Evolutionary conservation across 23 tunicate genomes (phyloP), one percentile per base, ranked within the genome.

Genomic region (Diplosoma virens): DNA sequence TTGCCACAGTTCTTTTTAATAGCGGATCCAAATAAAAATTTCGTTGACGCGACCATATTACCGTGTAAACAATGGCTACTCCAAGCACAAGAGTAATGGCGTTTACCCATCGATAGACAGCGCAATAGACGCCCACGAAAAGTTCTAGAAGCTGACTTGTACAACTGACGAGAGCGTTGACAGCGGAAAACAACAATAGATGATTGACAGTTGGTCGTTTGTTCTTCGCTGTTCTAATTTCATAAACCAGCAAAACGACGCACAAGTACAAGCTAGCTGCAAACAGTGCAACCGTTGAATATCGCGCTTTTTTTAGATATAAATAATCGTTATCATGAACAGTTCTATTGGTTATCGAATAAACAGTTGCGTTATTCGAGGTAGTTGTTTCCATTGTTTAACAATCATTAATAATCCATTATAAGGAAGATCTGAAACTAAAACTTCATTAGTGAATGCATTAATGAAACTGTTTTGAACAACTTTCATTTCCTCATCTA

Each of bases 21-120:
- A 71, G 25, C 33, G 59, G 77, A 18, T 71, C 58, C 11, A 33
- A 45, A 58, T 71, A 71, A 33, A 71, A 71, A 6, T 71, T 41
- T 41, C 77, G 41, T 24, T 71, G 77, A 1, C 77, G 58, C 3
- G 30, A 18, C 77, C 77, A 71, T 1, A 71, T 24, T 0, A 47
- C 46, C 1, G 77, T 71, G 77, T 71, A 71, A 24, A 71, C 47
- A 24, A 47, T 24, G 9, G 30, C 30, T 1, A 24, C 14, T 30
- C 77, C 47, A 1, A 41, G 24, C 1, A 58, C 30, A 20, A 32
- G 35, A 0, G 59, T 24, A 1, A 41, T 1, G 7, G 58, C 77
- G 16, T 45, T 45, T 41, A 18, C 16, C 53, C 47, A 71, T 29
- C 55, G 58, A 46, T 41, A 71, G 28, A 27, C 58, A 7, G 24